These are phyloP conservation scores for Acanthochromis polyacanthus DNA, from an alignment of 2,113 vertebrate genomes.

Conservation along the genomic window DNA sequence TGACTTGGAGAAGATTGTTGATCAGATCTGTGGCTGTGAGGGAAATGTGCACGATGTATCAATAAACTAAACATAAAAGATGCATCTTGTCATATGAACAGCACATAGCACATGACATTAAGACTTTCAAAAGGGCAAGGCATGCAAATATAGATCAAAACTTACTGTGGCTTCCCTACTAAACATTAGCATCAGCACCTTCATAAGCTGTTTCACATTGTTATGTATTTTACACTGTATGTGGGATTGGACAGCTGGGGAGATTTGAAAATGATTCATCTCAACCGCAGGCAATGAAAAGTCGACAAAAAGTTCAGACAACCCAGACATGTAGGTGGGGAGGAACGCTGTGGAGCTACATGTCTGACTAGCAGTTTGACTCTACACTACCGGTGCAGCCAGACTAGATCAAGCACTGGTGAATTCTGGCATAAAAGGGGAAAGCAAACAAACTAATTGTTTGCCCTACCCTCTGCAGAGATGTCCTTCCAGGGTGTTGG, in stretches of 20 bases:
- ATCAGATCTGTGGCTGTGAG: constrained; percentile 95
- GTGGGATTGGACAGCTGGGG: constrained; percentile 37
- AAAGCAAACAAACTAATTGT: neutral
- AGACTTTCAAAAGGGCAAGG: neutral
- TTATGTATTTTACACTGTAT: constrained; percentile 2
- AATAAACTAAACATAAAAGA: neutral
- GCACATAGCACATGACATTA: neutral
- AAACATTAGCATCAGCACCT: neutral
- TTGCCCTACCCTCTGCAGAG: constrained; percentile 91
- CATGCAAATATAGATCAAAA: neutral
- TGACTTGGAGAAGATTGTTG: constrained; percentile 98
- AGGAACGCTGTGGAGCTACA: constrained; percentile 2
- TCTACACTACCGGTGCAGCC: neutral
- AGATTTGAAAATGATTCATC: constrained; percentile 63
- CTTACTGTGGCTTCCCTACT: neutral
- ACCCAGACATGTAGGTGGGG: constrained; percentile 66
- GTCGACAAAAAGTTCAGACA: constrained; percentile 26
- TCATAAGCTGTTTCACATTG: neutral
- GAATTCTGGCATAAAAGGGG: neutral
- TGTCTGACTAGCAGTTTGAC: constrained; percentile 53
- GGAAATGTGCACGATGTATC: constrained; percentile 13
- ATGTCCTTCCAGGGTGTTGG: constrained; percentile 97
- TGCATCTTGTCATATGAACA: neutral
- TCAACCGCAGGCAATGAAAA: constrained; percentile 31
- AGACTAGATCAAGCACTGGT: neutral